Base-by-base conservation (phyloP, 2,797 vertebrate genomes). In the Gallinago nigripennis region DNA sequence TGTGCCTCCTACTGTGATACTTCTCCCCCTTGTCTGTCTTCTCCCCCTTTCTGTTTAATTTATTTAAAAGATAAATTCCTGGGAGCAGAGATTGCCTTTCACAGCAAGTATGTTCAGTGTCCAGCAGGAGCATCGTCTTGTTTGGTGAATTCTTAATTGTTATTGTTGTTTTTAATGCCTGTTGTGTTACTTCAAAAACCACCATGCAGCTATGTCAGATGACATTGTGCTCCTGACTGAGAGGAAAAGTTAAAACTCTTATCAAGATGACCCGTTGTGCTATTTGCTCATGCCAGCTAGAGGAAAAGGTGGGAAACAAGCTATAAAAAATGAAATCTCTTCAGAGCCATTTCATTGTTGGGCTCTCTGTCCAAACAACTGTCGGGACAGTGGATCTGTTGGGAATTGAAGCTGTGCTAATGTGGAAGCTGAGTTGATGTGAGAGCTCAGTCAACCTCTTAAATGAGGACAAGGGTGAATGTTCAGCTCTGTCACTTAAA, bases 371-470 rank as follows among this genome's bases (percentile, higher is more conserved):
- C 57, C 82, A 89, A 93, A 89, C 71, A 82, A 14, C 77, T 88
- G 63, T 88, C 73, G 61, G 77, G 65, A 86, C 76, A 56, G 80
- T 46, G 70, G 43, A 56, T 87, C 51, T 90, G n/a, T n/a, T 83
- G 3, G 45, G 61, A 90, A 41, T 8, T 65, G 61, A 77, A 66
- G 33, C 51, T 78, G 69, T 91, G 33, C 45, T 90, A 76, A 73
- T 33, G 79, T 91, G 79, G 82, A 87, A 72, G 39, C 64, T 71
- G 46, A 91, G 39, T 35, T 87, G 58, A 8, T 90, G 19, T 51
- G 76, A 92, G 50, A 57, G 61, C 53, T 91, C 68, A 53, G 65
- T 72, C 84, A 95, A 39, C 82, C 91, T 78, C 27, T 66, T 71
- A 83, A 86, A 72, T 51, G 69, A 91, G 89, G 72, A 94, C 60